A percentile compares a stretch with the other conserved stretches of the same genome.
These are phyloP conservation scores for Gadopsis marmoratus DNA, from an alignment of 2,797 vertebrate species.

Conservation along the genomic window DNA sequence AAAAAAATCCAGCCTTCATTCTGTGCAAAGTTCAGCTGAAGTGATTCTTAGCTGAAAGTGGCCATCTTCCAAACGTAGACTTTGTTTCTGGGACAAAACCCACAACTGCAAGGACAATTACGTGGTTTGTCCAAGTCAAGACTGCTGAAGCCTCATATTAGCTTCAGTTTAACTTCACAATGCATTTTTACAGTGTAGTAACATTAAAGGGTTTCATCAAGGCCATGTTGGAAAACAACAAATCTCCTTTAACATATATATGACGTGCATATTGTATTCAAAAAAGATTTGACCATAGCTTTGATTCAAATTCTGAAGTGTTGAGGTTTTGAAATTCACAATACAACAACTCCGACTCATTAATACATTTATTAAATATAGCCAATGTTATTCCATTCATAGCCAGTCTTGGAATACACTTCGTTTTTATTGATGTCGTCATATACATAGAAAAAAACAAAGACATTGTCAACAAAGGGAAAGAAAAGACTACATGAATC, in stretches of 20 bases:
- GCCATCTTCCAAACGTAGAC: not conserved
- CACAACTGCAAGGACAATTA: not conserved
- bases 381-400: slow-evolving; percentile 64
- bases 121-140: too few species aligned
- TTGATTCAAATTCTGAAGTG: not conserved
- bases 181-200: too few species aligned
- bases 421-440: slow-evolving; percentile 70
- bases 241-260: not conserved
- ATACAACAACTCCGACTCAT: slow-evolving; percentile 27
- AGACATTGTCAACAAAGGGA: slow-evolving; percentile 46
- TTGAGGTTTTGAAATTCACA: slow-evolving; percentile 10
- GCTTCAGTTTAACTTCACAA: too few species aligned
- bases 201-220: not conserved
- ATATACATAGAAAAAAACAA: slow-evolving; percentile 67
- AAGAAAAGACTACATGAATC: slow-evolving; percentile 67
- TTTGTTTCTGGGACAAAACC: not conserved
- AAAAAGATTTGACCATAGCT: not conserved
- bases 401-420: slow-evolving; percentile 74
- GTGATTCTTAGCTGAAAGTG: too few species aligned
- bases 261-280: not conserved
- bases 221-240: not conserved
- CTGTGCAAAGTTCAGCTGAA: not conserved
- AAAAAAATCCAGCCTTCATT: not conserved
- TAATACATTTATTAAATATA: slow-evolving; percentile 78
- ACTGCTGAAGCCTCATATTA: not conserved